Percentiles rank a stretch among this genome's conserved stretches.
phyloP scores from a whole-genome alignment of 2,113 vertebrate species.

The Equus przewalskii region DNA sequence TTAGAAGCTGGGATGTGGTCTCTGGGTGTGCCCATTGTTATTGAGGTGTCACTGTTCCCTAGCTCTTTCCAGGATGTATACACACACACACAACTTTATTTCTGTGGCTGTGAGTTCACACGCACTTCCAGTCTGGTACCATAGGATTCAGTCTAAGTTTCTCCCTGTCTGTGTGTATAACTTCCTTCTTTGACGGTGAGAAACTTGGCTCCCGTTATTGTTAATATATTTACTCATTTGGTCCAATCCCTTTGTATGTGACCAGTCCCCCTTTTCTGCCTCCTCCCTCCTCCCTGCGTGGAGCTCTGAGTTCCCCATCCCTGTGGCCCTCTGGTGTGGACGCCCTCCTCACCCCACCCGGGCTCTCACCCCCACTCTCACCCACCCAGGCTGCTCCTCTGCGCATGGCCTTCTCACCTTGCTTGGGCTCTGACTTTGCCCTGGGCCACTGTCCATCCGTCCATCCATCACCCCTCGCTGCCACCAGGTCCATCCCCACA shows the following conservation, averaged over 20 bases:
- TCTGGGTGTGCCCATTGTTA: background rate
- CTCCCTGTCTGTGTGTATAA: background rate
- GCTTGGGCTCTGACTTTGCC: background rate
- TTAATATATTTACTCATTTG: background rate
- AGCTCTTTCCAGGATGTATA: background rate
- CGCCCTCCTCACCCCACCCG: fast-evolving
- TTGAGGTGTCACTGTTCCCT: background rate
- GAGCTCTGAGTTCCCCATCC: background rate
- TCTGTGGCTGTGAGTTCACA: background rate
- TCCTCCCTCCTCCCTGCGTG: background rate
- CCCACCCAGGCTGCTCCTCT: too few species aligned
- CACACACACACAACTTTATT: background rate
- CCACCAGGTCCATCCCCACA: background rate
- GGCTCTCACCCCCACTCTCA: too few species aligned
- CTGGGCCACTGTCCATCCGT: too few species aligned
- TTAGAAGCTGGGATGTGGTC: background rate
- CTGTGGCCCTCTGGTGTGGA: background rate
- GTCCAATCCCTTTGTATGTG: background rate
- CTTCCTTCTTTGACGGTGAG: background rate
- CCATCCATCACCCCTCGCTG: too few species aligned
- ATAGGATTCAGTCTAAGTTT: background rate
- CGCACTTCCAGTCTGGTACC: fast-evolving
- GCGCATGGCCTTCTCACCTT: too few species aligned
- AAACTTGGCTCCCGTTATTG: background rate
- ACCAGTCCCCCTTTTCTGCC: background rate